A percentile compares a stretch with the other conserved stretches of the same genome.
phyloP scores from a whole-genome alignment of 2,113 vertebrate species.

The Orthonyx spaldingii region DNA sequence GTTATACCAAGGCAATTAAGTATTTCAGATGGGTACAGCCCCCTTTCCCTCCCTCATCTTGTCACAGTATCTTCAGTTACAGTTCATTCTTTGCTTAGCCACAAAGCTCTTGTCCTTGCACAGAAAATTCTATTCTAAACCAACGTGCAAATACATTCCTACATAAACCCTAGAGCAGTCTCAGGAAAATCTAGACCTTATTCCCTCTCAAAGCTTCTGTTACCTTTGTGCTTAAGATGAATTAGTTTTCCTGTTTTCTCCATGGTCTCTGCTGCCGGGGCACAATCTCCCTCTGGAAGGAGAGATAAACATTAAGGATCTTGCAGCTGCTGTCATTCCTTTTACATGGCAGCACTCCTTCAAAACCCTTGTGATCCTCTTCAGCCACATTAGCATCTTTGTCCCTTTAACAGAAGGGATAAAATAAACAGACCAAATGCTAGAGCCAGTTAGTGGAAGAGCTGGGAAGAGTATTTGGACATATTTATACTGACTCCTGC shows the following conservation, averaged over 20 bases:
- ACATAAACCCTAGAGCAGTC: neutral
- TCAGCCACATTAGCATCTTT: neutral
- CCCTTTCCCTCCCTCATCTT: neutral
- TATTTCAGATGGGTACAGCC: neutral
- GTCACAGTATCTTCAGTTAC: neutral
- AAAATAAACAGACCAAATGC: neutral
- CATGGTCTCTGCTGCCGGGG: neutral
- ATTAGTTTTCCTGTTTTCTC: conserved; percentile 23
- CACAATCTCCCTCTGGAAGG: conserved; percentile 69
- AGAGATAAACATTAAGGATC: neutral
- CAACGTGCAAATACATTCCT: neutral
- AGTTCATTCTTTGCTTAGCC: neutral
- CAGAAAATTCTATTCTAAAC: neutral
- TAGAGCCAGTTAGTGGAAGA: neutral
- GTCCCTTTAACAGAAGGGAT: neutral
- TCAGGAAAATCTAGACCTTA: neutral
- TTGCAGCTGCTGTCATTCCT: neutral
- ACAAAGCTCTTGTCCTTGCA: neutral
- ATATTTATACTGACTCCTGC: neutral
- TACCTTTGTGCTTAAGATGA: conserved; percentile 12
- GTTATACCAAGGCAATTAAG: neutral
- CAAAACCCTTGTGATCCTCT: neutral
- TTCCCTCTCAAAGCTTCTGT: neutral
- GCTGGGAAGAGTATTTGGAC: neutral
- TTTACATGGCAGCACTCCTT: neutral